A percentile compares a stretch with the other conserved stretches of the same genome.
Conservation (phyloP, 2,797 vertebrate species). For the Betta splendens region DNA sequence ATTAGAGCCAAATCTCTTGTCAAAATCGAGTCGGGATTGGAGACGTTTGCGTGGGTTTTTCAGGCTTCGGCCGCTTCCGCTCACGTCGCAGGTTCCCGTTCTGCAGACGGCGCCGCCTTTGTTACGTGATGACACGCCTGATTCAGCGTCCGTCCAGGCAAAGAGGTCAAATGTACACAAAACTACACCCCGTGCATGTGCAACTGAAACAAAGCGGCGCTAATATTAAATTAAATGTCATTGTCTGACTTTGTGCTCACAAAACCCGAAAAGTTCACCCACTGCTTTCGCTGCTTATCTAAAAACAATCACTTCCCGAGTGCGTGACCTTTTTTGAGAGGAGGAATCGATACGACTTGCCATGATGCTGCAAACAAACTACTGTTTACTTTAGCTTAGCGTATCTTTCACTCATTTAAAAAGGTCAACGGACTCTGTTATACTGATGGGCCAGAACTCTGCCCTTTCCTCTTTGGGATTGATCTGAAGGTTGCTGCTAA, state of each 20-base stretch:
- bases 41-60: constrained; percentile 10
- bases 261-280: constrained; percentile 57
- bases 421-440: constrained; percentile 76
- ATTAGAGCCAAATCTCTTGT: constrained; percentile 8
- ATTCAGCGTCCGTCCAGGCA: constrained; percentile 54
- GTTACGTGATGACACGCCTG: constrained; percentile 64
- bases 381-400: constrained; percentile 73
- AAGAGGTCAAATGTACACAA: constrained; percentile 8
- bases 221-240: constrained; percentile 51
- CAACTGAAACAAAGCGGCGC: constrained; percentile 14
- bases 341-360: constrained; percentile 69
- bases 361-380: constrained; percentile 70
- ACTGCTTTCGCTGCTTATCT: constrained; percentile 63
- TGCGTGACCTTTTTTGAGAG: constrained; percentile 69
- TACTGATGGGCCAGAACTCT: constrained; percentile 59
- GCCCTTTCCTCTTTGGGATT: constrained; percentile 70
- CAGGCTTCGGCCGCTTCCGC: constrained; percentile 23
- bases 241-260: constrained; percentile 13
- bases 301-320: constrained; percentile 72
- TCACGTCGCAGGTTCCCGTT: constrained; percentile 55
- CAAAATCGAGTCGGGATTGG: not conserved
- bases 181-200: constrained; percentile 18
- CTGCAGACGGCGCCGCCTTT: constrained; percentile 58
- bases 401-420: constrained; percentile 76
- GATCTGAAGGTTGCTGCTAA: constrained; percentile 58